Evolutionary conservation across 1,140 invertebrate genomes (phyloP).

Genomic region (Mylabris phalerata): DNA sequence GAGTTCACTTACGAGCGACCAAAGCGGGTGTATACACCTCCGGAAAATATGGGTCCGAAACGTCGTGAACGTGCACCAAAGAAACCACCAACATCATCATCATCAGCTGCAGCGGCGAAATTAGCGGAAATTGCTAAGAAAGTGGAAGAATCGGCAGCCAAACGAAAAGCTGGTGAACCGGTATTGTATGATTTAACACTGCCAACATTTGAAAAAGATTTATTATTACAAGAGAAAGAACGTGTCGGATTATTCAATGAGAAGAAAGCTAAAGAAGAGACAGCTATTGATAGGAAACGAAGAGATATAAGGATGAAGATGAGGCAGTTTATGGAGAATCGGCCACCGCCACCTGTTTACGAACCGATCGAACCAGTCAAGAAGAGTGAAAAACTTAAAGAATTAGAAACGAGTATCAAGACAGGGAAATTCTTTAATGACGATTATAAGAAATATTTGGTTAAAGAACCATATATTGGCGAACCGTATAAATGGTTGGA

Average conservation of each 20-base stretch:
- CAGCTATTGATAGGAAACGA: slow-evolving; percentile 29
- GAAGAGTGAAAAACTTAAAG: slow-evolving; percentile 37
- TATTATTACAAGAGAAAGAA: slow-evolving; percentile 35
- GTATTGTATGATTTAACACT: slow-evolving; percentile 32
- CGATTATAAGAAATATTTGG: slow-evolving; percentile 37
- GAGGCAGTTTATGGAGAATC: slow-evolving; percentile 26
- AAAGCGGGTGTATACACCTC: slow-evolving; percentile 25
- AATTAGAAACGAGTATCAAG: slow-evolving; percentile 36
- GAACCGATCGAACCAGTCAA: slow-evolving; percentile 36
- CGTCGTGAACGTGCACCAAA: slow-evolving; percentile 25
- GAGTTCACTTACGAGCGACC: slow-evolving; percentile 37
- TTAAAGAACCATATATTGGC: slow-evolving; percentile 19
- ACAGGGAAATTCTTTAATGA: slow-evolving; percentile 38
- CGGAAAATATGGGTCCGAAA: slow-evolving; percentile 34
- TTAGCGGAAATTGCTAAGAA: not conserved
- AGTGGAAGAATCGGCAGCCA: not conserved
- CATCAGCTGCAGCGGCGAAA: slow-evolving; percentile 2
- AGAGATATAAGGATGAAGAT: slow-evolving; percentile 31
- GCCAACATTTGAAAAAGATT: slow-evolving; percentile 35
- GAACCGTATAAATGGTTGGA: slow-evolving; percentile 35
- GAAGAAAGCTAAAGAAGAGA: slow-evolving; percentile 37
- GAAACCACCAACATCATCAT: slow-evolving; percentile 1
- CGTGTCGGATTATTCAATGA: slow-evolving; percentile 33
- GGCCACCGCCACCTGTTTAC: slow-evolving; percentile 28
- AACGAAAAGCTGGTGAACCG: slow-evolving; percentile 2